phyloP scores from a whole-genome alignment of 1,140 invertebrate genomes.

The Drosophila tristis region DNA sequence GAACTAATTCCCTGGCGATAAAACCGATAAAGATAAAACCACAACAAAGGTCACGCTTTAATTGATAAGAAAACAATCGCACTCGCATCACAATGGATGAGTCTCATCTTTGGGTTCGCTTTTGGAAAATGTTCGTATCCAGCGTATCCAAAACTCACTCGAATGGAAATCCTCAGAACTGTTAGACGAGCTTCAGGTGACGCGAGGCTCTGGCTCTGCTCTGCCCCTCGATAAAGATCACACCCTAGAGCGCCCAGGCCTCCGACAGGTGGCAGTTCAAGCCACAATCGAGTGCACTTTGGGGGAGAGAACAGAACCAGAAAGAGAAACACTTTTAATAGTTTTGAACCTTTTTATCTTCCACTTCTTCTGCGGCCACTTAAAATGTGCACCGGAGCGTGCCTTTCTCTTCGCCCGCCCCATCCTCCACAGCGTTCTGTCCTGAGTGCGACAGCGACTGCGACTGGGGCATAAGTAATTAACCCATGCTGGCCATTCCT shows the following conservation, averaged over 20 bases:
- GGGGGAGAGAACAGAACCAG: conserved; percentile 9
- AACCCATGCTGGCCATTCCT: conserved; percentile 68
- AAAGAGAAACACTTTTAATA: conserved; percentile 74
- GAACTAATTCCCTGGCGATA: conserved; percentile 61
- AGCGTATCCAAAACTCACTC: conserved; percentile 42
- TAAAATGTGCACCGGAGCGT: conserved; percentile 79
- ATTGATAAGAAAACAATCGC: conserved; percentile 78
- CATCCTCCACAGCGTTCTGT: neutral
- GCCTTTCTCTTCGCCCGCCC: conserved; percentile 43
- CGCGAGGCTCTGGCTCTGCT: conserved; percentile 18
- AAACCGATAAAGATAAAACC: conserved; percentile 66
- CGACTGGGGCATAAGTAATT: conserved; percentile 64
- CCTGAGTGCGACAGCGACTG: neutral
- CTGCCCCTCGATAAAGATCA: conserved; percentile 73
- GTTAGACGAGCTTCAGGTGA: conserved; percentile 64
- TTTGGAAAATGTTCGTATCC: conserved; percentile 33
- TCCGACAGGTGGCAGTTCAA: conserved; percentile 68
- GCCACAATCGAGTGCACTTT: conserved; percentile 72
- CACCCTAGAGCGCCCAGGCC: conserved; percentile 52
- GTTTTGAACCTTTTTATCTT: conserved; percentile 70
- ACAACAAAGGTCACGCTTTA: conserved; percentile 82
- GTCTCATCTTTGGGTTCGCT: conserved; percentile 23
- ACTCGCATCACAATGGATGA: neutral
- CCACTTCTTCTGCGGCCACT: conserved; percentile 46
- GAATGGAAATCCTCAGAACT: conserved; percentile 63